Conservation (phyloP, 2,888 invertebrate genomes). For the Cheilosia pagana region DNA sequence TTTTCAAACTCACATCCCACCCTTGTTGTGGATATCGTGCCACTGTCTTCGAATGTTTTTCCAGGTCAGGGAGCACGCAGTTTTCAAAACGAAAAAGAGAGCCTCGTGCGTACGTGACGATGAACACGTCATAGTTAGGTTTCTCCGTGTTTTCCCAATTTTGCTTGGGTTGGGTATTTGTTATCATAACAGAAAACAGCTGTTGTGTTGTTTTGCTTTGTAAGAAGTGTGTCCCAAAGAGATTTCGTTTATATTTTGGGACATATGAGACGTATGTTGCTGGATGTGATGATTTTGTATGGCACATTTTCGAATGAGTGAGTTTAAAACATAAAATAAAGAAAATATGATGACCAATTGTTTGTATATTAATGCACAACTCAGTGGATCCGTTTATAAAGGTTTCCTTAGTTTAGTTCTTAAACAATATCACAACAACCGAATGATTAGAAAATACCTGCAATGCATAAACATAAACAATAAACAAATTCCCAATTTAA, state of each 20-base stretch:
- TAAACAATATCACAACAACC: neutral
- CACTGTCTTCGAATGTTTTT: constrained; percentile 11
- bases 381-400: too few relatives aligned
- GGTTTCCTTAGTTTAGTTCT: too few relatives aligned
- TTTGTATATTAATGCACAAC: too few relatives aligned
- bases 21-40: neutral
- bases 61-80: constrained; percentile 9
- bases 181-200: constrained; percentile 54
- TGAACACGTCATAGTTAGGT: constrained; percentile 16
- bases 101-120: constrained; percentile 52
- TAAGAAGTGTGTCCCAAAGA: constrained; percentile 14
- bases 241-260: constrained; percentile 15
- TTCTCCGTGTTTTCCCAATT: neutral
- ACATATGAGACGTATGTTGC: neutral
- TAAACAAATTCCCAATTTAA: neutral
- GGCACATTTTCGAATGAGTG: too few relatives aligned
- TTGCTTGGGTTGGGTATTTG: neutral
- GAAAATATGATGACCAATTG: too few relatives aligned
- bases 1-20: constrained; percentile 1
- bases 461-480: constrained; percentile 6
- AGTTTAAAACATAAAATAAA: too few relatives aligned
- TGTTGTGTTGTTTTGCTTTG: constrained; percentile 17
- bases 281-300: neutral
- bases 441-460: constrained; percentile 8
- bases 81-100: neutral